These are phyloP conservation scores for Synodontis membranacea DNA, from an alignment of 2,113 vertebrate species.

Conservation along the genomic window DNA sequence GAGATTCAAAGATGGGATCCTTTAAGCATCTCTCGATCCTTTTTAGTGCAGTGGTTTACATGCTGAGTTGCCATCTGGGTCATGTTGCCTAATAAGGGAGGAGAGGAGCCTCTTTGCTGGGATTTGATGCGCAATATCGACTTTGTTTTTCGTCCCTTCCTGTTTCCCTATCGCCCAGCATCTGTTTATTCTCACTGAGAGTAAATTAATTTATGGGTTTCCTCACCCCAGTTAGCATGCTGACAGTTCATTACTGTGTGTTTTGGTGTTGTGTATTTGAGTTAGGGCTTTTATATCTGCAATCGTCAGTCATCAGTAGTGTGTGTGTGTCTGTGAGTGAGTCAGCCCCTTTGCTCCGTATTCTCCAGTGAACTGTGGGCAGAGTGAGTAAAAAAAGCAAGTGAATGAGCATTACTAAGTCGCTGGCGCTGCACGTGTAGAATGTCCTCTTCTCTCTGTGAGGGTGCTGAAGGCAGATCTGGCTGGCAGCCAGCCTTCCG, in stretches of 20 bases:
- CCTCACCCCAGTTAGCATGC: neutral
- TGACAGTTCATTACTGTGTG: neutral
- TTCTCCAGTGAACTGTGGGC: neutral
- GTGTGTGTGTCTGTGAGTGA: neutral
- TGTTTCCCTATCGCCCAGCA: neutral
- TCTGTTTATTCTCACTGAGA: neutral
- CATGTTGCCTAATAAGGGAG: constrained; percentile 26
- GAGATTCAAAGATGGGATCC: neutral
- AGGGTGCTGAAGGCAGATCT: constrained; percentile 64
- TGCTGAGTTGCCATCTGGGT: constrained; percentile 52
- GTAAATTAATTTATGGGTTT: neutral
- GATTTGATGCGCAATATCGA: constrained; percentile 14
- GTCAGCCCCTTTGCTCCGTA: neutral
- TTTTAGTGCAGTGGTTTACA: constrained; percentile 23
- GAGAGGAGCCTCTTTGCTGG: neutral
- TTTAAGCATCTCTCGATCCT: constrained; percentile 3
- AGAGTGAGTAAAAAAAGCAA: neutral
- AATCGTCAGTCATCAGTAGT: neutral
- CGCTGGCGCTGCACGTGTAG: constrained; percentile 59
- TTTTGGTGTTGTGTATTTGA: neutral
- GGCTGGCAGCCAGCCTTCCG: constrained; percentile 66
- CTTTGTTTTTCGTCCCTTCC: neutral
- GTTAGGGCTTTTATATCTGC: neutral
- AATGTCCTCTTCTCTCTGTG: constrained; percentile 61
- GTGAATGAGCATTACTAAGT: constrained; percentile 39